phyloP scores from a whole-genome alignment of 2,888 invertebrate genomes.

The Ryuthela nishihirai region DNA sequence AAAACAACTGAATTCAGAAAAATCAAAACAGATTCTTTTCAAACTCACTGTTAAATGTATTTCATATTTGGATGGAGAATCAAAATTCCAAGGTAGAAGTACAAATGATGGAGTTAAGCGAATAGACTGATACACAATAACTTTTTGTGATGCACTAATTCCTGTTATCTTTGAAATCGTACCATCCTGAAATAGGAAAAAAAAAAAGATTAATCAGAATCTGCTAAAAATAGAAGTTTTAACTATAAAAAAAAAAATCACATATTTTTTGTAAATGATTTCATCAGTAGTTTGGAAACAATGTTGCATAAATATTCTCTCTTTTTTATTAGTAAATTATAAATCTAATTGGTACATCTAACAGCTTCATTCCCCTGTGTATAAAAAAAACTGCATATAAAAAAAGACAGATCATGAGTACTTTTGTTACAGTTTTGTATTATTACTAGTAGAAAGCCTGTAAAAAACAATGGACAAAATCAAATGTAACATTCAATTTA shows the following conservation, averaged over 20 bases:
- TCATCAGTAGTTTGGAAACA: not conserved
- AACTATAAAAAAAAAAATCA: not conserved
- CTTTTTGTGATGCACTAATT: not conserved
- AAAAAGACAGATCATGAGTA: no score
- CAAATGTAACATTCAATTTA: no score
- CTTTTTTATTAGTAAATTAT: not conserved
- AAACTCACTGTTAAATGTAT: constrained; percentile 17
- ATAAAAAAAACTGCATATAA: no score
- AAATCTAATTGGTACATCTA: not conserved
- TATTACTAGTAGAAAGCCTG: no score
- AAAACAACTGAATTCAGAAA: not conserved
- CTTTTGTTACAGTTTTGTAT: no score
- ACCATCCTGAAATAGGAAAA: constrained; percentile 6
- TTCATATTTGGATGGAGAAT: not conserved
- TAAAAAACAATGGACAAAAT: no score
- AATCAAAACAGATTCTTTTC: not conserved
- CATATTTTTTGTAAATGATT: not conserved
- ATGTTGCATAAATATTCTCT: not conserved
- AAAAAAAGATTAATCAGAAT: no score
- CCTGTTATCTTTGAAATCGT: not conserved
- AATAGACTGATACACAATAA: constrained; percentile 12
- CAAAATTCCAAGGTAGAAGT: constrained; percentile 3
- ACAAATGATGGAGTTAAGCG: constrained; percentile 9
- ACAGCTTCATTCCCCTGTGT: no score
- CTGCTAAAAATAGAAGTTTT: no score